These are phyloP conservation scores for Melopsittacus undulatus DNA, from an alignment of 2,797 vertebrate species.

Conservation along the genomic window DNA sequence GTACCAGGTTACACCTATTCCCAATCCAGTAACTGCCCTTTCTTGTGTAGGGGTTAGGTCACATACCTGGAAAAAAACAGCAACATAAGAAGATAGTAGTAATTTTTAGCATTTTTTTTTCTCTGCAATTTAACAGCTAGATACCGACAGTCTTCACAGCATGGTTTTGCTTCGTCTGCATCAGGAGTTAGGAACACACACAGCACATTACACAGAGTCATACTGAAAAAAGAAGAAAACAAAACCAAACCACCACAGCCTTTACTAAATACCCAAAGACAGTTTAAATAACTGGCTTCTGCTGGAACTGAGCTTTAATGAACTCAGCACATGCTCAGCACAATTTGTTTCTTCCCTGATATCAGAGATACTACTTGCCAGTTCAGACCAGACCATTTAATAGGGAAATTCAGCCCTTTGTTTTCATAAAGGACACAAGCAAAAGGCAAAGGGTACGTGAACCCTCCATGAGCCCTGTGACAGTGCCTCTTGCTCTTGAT, in stretches of 20 bases:
- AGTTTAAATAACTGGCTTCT: neutral
- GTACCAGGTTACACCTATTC: neutral
- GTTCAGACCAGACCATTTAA: neutral
- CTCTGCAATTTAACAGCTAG: neutral
- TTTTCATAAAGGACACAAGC: neutral
- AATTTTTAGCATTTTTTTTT: rapidly evolving
- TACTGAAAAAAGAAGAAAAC: neutral
- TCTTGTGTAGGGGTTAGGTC: neutral
- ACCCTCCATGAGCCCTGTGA: rapidly evolving
- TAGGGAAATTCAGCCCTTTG: neutral
- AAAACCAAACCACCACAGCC: neutral
- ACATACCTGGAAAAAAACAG: neutral
- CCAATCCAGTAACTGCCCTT: neutral
- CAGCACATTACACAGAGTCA: neutral
- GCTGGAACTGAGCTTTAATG: neutral
- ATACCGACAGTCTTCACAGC: neutral
- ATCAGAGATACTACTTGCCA: neutral
- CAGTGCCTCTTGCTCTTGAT: neutral
- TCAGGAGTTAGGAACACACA: neutral
- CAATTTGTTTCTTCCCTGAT: neutral
- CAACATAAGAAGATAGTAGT: neutral
- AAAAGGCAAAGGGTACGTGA: neutral
- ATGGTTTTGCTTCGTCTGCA: neutral
- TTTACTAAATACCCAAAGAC: neutral
- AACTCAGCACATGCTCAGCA: neutral